Base-by-base conservation (phyloP, 1,140 invertebrate species). In the Psix sp. region DNA sequence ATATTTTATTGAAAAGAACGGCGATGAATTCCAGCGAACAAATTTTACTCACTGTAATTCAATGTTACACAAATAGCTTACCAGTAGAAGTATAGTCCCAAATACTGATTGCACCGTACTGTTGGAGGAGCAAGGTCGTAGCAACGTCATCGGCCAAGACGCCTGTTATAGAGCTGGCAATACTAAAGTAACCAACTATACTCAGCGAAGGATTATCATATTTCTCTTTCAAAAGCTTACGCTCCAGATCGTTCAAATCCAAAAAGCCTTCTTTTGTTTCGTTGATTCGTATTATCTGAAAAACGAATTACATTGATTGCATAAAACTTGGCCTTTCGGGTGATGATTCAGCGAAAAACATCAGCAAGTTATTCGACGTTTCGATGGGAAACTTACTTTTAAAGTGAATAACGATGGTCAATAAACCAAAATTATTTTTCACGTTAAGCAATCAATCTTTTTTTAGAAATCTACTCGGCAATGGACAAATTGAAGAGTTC, bases 141-240 rank as follows among this genome's bases (percentile, higher is more conserved):
- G 91, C 90, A 18, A 95, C 90, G 77, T 95, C 94, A 88, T 97
- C 94, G 38, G 92, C 90, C 36, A 96, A 81, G 45, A 95, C 91
- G n/a, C 96, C 96, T 6, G 96, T 97, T 11, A 97, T 91, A 82
- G 95, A 96, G 24, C 94, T 96, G 0, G 94, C 94, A 0, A 94
- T 94, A 39, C 92, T 91, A 81, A 97, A 96, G 83, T 93, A 95
- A 2, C 95, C 95, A 54, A 97, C 93, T 83, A 97, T 83, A 80
- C 90, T 88, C 46, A 88, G 88, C 87, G 46, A 83, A 82, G 10
- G 52, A 43, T 77, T 89, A 82, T 80, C 72, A 16, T 86, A 84
- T 67, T 89, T 86, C 68, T 92, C 88, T 15, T 89, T 88, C 77
- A 90, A 84, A n/a, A 97, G 84, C 80, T 92, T 90, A 21, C 89